Evolutionary conservation across 1,140 invertebrate species (phyloP).

Genomic region (Drosophila seguyi): DNA sequence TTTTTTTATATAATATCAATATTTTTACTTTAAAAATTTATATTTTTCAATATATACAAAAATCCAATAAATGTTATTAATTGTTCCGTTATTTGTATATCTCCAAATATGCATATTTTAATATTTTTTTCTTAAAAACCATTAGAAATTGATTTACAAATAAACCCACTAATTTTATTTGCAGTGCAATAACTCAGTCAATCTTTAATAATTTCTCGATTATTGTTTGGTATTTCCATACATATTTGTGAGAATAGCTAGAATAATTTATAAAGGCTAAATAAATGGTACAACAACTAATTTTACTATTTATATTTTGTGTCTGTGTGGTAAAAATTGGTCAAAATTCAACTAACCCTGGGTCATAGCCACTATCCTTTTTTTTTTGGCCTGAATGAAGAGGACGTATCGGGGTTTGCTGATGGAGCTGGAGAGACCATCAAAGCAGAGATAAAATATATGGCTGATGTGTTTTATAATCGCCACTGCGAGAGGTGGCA

Average conservation of each 20-base stretch:
- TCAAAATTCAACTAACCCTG: conserved; percentile 17
- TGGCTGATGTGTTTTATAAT: conserved; percentile 43
- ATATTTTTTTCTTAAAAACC: background rate
- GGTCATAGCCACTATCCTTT: conserved; percentile 12
- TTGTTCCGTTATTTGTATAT: background rate
- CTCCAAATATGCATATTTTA: background rate
- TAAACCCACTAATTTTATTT: background rate
- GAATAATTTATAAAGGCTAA: conserved; percentile 10
- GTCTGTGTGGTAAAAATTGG: no score
- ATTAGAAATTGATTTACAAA: background rate
- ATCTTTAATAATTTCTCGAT: background rate
- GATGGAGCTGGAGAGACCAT: conserved; percentile 19
- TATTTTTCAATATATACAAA: no score
- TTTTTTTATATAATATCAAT: no score
- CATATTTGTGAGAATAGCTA: background rate
- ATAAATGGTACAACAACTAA: background rate
- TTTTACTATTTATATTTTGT: background rate
- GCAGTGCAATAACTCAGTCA: background rate
- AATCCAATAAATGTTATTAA: background rate
- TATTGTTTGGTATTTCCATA: background rate
- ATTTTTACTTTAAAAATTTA: no score
- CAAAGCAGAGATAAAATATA: conserved; percentile 35
- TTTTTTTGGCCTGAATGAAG: conserved; percentile 3
- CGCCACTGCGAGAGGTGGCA: conserved; percentile 17
- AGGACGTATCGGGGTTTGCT: conserved; percentile 6